Evolutionary conservation across 1,140 invertebrate species (phyloP).

Genomic region (Cyclina sinensis): DNA sequence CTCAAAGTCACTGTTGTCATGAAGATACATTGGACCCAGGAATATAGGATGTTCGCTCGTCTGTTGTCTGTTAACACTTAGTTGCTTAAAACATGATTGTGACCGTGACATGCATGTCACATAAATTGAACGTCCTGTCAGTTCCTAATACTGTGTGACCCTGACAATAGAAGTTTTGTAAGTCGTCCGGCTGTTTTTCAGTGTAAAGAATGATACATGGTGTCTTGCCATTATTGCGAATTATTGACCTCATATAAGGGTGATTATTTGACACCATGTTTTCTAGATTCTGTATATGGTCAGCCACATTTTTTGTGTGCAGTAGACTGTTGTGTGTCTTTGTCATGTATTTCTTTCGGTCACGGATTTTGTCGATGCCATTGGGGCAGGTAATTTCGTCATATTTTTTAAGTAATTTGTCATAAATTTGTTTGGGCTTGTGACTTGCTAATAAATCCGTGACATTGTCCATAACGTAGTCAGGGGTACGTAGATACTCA

Average conservation of each 20-base stretch:
- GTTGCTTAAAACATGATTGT: too few relatives aligned
- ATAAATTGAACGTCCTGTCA: too few relatives aligned
- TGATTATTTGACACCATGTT: conserved; percentile 16
- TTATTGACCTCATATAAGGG: conserved; percentile 25
- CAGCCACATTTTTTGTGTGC: not conserved
- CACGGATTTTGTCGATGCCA: too few relatives aligned
- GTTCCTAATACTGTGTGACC: too few relatives aligned
- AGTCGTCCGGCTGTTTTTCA: conserved; percentile 13
- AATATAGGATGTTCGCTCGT: conserved; percentile 30
- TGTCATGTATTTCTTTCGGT: too few relatives aligned
- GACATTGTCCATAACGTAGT: conserved; percentile 46
- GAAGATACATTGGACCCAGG: conserved; percentile 54
- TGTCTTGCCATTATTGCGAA: not conserved
- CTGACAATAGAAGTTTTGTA: not conserved
- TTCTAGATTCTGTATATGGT: not conserved
- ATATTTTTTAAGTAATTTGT: not conserved
- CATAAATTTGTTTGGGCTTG: conserved; percentile 4
- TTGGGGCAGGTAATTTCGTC: not conserved
- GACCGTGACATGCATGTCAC: too few relatives aligned
- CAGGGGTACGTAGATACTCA: conserved; percentile 60
- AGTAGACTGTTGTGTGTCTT: too few relatives aligned
- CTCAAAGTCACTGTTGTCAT: conserved; percentile 69
- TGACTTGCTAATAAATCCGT: not conserved
- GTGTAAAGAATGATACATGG: conserved; percentile 42
- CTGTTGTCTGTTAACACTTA: too few relatives aligned